These are phyloP conservation scores for Nemopilema nomurai DNA, from an alignment of 30 jellyfish, hydroid and myxozoan species.

Conservation along the genomic window DNA sequence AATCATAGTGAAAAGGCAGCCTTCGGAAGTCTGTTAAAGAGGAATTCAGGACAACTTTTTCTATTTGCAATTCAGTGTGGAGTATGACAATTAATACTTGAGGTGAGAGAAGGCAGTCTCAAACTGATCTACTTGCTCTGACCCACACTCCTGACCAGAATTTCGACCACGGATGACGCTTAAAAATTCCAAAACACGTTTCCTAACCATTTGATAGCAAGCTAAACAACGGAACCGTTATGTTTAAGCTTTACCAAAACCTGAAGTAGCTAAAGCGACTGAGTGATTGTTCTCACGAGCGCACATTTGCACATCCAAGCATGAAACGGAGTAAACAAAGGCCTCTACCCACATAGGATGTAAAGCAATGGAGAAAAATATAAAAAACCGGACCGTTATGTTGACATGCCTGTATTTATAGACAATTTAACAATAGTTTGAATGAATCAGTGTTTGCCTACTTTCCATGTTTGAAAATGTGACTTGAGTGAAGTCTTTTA, in stretches of 20 bases:
- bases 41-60: too few relatives aligned
- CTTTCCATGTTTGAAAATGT: not conserved
- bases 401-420: conserved; percentile 16
- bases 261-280: conserved; percentile 2
- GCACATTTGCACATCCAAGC: conserved; percentile 45
- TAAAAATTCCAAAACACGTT: not conserved
- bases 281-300: conserved; percentile 32
- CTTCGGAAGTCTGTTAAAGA: too few relatives aligned
- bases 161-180: not conserved
- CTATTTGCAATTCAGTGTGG: too few relatives aligned
- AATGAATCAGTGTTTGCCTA: conserved; percentile 40
- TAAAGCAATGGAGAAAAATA: conserved; percentile 38
- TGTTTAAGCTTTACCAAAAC: conserved; percentile 6
- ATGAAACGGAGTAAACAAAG: conserved; percentile 39
- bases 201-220: not conserved
- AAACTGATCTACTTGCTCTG: not conserved
- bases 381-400: conserved; percentile 78
- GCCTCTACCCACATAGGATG: conserved; percentile 27
- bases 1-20: too few relatives aligned
- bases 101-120: not conserved
- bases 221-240: conserved; percentile 60
- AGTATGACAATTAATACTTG: too few relatives aligned
- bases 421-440: not conserved
- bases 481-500: not conserved
- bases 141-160: not conserved